Conservation (phyloP, 23 tunicate species). For the Trididemnum clinides region DNA sequence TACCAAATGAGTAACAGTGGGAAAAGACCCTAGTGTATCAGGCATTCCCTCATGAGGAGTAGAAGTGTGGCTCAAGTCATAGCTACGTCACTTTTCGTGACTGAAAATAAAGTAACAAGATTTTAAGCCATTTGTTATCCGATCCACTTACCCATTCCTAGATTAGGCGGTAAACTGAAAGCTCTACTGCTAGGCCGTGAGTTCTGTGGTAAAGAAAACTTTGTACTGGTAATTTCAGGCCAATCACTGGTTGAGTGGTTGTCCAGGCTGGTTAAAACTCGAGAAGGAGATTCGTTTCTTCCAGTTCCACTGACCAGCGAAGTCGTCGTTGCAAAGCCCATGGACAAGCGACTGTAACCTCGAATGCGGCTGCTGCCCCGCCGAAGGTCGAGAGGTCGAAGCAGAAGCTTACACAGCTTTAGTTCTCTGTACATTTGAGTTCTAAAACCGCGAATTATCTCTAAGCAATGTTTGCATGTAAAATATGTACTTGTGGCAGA, state of each 20-base stretch:
- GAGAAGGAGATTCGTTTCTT: slow-evolving; percentile 51
- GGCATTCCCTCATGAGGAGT: too few species aligned
- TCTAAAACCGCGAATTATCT: too few species aligned
- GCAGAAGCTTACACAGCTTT: slow-evolving; percentile 70
- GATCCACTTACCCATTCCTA: slow-evolving; percentile 39
- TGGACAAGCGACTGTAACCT: slow-evolving; percentile 88
- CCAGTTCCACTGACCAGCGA: slow-evolving; percentile 41
- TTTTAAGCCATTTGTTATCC: too few species aligned
- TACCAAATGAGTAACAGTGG: too few species aligned
- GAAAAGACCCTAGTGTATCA: too few species aligned
- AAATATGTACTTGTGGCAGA: too few species aligned
- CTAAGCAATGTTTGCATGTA: too few species aligned
- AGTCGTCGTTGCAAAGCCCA: slow-evolving; percentile 82
- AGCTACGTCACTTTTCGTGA: too few species aligned
- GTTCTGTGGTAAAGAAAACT: slow-evolving; percentile 11
- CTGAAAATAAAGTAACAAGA: too few species aligned
- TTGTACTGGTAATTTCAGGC: slow-evolving; percentile 56
- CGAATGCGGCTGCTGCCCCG: slow-evolving; percentile 94
- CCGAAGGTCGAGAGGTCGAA: slow-evolving; percentile 74
- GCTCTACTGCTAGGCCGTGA: slow-evolving; percentile 75
- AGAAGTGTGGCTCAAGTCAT: too few species aligned
- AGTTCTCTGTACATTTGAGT: slow-evolving; percentile 73
- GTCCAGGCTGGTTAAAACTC: slow-evolving; percentile 53
- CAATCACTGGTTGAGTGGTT: slow-evolving; percentile 66
- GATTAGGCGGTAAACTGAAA: slow-evolving; percentile 73